phyloP scores from a whole-genome alignment of 2,113 vertebrate genomes.

The Okapia johnstoni region DNA sequence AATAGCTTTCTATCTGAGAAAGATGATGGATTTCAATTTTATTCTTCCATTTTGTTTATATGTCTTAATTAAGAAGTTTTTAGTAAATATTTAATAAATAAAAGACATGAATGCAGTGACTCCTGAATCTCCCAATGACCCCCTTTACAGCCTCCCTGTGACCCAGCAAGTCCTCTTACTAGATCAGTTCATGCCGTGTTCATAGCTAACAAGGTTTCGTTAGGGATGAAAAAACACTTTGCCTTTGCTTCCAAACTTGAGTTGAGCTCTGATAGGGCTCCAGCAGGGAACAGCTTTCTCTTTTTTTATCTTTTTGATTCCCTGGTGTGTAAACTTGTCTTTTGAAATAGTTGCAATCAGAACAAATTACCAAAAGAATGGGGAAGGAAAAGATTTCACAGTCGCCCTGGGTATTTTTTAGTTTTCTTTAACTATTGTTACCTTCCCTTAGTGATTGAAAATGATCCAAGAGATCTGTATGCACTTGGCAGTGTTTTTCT shows the following conservation, averaged over 20 bases:
- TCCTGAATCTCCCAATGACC: background rate
- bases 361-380: slow-evolving; percentile 73
- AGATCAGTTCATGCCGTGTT: background rate
- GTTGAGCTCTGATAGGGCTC: slow-evolving; percentile 56
- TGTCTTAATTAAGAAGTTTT: background rate
- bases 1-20: background rate
- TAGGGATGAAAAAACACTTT: slow-evolving; percentile 36
- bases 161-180: background rate
- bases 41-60: background rate
- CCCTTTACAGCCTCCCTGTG: background rate
- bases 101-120: background rate
- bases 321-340: slow-evolving; percentile 58
- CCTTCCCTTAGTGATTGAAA: slow-evolving; percentile 58
- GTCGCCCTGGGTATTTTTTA: slow-evolving; percentile 6
- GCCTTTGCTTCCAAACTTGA: slow-evolving; percentile 50
- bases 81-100: background rate
- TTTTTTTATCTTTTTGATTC: slow-evolving; percentile 53
- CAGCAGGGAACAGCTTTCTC: slow-evolving; percentile 38
- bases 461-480: slow-evolving; percentile 39
- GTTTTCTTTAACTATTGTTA: slow-evolving; percentile 62
- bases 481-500: slow-evolving; percentile 1
- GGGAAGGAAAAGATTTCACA: slow-evolving; percentile 70
- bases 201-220: slow-evolving; percentile 57
- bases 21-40: background rate
- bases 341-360: slow-evolving; percentile 67